Base-by-base conservation (phyloP, 2,888 invertebrate species). In the Choreutis nemorana region DNA sequence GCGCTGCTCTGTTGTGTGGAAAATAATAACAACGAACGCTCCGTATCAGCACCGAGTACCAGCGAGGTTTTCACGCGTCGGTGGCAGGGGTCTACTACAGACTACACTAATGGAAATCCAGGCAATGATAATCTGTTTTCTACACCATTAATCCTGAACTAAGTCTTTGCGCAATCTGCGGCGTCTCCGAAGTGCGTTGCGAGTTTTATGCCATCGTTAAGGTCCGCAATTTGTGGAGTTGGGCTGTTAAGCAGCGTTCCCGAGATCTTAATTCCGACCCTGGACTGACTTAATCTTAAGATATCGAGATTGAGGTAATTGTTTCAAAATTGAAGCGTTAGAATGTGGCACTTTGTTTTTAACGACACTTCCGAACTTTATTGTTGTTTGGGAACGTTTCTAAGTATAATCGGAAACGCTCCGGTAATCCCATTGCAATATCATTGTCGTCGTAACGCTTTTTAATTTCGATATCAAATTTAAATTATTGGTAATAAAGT, bases 51-150 rank as follows among this genome's bases (percentile, higher is more conserved):
- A n/a, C n/a, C n/a, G n/a, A n/a, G n/a, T n/a, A n/a, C n/a, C n/a
- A n/a, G n/a, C 57, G 48, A 63, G 64, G 66, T 61, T 64, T 73
- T 77, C 72, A 77, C 77, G 77, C 77, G 72, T 63, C 70, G 72
- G 50, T 70, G 71, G 78, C 71, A 77, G 77, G 77, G 77, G 77
- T 67, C 70, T 57, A 10, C 27, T 31, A 24, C 28, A 31, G 27
- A 24, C 28, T 26, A 37, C 33, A 54, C 66, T 73, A 77, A 75
- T 75, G 68, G 77, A 75, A 75, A 75, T 70, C 68, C 71, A 59
- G 70, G 72, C 75, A 78, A 79, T 80, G 79, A 80, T 80, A 79
- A 80, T 80, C 79, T 80, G 78, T 77, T 79, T 80, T 80, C 80
- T 78, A 75, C 77, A 77, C 77, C 80, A 80, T 80, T 80, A 79